A percentile compares a stretch with the other conserved stretches of the same genome.
Evolutionary conservation across 2,797 vertebrate genomes (phyloP).

Genomic region (Gymnocypris eckloni): DNA sequence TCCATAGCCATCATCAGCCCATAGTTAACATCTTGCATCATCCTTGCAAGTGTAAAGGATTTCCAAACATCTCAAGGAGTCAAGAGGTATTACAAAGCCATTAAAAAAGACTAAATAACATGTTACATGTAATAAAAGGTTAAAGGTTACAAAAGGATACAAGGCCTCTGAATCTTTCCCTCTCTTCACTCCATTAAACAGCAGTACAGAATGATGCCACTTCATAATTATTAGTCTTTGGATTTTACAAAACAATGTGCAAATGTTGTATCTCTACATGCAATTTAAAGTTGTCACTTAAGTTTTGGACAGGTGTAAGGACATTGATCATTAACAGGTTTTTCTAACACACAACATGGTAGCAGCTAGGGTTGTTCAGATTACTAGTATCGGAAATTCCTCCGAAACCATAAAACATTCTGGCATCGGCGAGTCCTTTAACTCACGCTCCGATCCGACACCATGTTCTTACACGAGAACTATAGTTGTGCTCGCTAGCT

Average conservation of each 20-base stretch:
- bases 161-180: not conserved
- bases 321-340: not conserved
- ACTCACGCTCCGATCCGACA: too few species aligned
- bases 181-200: not conserved
- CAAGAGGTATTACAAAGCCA: not conserved
- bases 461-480: too few species aligned
- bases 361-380: not conserved
- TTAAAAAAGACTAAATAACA: not conserved
- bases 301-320: not conserved
- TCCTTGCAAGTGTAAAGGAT: not conserved
- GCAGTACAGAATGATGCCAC: not conserved
- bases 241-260: not conserved
- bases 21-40: not conserved
- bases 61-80: not conserved
- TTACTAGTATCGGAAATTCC: too few species aligned
- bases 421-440: too few species aligned
- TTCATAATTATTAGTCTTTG: not conserved
- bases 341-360: not conserved
- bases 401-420: too few species aligned
- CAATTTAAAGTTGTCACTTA: not conserved
- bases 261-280: not conserved
- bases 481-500: too few species aligned
- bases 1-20: not conserved
- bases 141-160: not conserved
- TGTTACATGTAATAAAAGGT: too few species aligned